Evolutionary conservation across 2,113 vertebrate genomes (phyloP), one percentile per base, ranked within the genome.

Genomic region (Egretta garzetta): DNA sequence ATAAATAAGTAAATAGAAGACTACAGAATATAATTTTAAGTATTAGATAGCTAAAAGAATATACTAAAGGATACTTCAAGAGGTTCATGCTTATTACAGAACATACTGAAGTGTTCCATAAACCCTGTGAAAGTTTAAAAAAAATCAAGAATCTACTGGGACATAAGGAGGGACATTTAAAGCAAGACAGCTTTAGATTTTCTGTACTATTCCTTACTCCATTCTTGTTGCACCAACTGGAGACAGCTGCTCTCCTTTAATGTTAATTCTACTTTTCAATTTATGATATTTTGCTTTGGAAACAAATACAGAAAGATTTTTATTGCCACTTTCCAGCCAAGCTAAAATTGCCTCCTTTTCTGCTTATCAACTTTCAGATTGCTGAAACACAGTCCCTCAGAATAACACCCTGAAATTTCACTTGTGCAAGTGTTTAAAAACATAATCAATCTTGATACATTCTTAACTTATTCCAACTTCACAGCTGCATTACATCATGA

Each of bases 351-450:
- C 45, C 35, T 64, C 73, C 6, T 82, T 64, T 91, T 60, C 66
- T 90, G 80, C 74, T 75, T 87, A 72, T 22, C 41, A 86, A 11
- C 39, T 58, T 81, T 35, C 52, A 85, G 53, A 72, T 19, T 39
- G n/a, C 33, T 27, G 37, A 88, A 94, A 95, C 56, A 64, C 3
- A 77, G 56, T 39, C 21, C 37, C 43, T 64, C 68, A 77, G 49
- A 82, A 55, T 71, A 95, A 91, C 28, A 75, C 59, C 16, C 75
- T 55, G 32, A 76, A 75, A 95, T 86, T 83, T 83, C 67, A 72
- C 49, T 79, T 47, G 24, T 75, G 60, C 55, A 74, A 84, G 18
- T 87, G 62, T 91, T 95, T 81, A 90, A 86, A 94, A 94, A 94
- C 63, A 90, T 52, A 43, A 82, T 90, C 67, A 67, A 45, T 82